phyloP scores from a whole-genome alignment of 2,113 vertebrate genomes.

The Rhinopomastus cyanomelas region DNA sequence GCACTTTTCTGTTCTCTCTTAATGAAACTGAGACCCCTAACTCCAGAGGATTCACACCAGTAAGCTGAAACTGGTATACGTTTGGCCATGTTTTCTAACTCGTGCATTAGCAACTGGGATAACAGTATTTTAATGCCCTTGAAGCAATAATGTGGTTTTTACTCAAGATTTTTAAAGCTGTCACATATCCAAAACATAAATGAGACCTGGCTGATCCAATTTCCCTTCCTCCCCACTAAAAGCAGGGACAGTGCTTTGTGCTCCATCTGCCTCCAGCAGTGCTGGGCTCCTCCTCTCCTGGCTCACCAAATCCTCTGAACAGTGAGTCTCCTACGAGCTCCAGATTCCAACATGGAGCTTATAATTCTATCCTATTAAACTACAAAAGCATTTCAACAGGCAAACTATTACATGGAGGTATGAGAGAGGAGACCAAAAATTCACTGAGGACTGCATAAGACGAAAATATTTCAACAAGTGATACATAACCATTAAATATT shows the following conservation, averaged over 20 bases:
- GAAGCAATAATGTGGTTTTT: not conserved
- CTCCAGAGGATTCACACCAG: not conserved
- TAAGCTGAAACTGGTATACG: not conserved
- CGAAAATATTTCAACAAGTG: constrained; percentile 55
- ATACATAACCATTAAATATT: constrained; percentile 46
- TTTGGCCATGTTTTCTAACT: not conserved
- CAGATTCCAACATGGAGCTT: not conserved
- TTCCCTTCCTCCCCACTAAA: not conserved
- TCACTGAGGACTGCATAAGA: not conserved
- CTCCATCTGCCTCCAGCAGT: not conserved
- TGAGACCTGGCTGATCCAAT: fast-evolving
- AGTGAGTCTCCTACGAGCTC: not conserved
- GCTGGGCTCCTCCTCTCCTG: not conserved
- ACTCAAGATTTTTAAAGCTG: not conserved
- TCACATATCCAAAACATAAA: not conserved
- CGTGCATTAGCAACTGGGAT: not conserved
- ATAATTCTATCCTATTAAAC: not conserved
- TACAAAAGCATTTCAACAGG: not conserved
- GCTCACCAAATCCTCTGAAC: not conserved
- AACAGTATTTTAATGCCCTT: not conserved
- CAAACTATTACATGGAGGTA: not conserved
- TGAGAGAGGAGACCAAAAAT: not conserved
- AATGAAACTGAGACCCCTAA: not conserved
- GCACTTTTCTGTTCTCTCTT: not conserved
- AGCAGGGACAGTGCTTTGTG: fast-evolving